Conservation (phyloP, 2,797 vertebrate genomes). For the Hypotaenidia philippensis region DNA sequence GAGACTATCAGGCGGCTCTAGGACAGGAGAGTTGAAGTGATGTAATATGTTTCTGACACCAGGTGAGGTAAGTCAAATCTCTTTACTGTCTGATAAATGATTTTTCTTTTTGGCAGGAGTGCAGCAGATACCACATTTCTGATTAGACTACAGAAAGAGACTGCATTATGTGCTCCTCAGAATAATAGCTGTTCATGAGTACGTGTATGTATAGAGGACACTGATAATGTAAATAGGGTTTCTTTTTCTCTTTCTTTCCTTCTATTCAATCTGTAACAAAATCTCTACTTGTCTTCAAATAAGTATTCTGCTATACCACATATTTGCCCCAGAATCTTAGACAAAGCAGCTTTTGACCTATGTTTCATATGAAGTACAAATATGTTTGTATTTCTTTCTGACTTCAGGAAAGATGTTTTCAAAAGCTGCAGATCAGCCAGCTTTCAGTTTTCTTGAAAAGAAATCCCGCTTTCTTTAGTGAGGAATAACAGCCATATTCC, state of each 20-base stretch:
- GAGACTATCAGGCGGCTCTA: neutral
- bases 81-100: neutral
- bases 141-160: neutral
- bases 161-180: neutral
- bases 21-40: neutral
- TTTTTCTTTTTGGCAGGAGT: neutral
- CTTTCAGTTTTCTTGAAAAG: neutral
- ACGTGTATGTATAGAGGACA: neutral
- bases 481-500: neutral
- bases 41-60: neutral
- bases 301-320: neutral
- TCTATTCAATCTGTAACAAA: neutral
- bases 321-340: neutral
- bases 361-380: neutral
- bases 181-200: neutral
- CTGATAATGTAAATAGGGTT: neutral
- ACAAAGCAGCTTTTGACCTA: neutral
- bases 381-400: neutral
- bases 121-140: neutral
- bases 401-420: neutral
- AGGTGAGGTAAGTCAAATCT: neutral
- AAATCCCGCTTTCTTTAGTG: neutral
- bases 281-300: neutral
- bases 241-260: neutral
- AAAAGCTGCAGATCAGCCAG: neutral